Evolutionary conservation across 2,797 vertebrate species (phyloP).

Genomic region (Tadarida brasiliensis): DNA sequence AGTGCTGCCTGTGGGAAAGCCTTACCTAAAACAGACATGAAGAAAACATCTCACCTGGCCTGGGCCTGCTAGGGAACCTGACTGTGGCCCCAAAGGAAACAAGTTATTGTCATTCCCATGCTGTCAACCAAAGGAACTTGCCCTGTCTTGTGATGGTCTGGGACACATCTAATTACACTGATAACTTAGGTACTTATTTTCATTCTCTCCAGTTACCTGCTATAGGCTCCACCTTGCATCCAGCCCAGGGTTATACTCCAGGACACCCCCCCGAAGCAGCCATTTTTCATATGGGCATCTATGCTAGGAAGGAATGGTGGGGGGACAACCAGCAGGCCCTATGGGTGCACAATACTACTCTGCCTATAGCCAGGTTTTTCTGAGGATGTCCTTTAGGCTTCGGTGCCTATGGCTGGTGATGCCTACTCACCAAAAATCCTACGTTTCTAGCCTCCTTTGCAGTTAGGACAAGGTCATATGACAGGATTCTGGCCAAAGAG

Average conservation of each 20-base stretch:
- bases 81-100: neutral
- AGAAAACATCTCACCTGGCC: neutral
- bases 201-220: neutral
- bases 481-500: neutral
- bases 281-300: neutral
- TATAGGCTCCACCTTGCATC: neutral
- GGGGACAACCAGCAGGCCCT: neutral
- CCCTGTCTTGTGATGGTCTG: neutral
- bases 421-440: neutral
- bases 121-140: neutral
- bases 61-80: neutral
- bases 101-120: neutral
- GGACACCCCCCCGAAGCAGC: neutral
- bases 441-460: neutral
- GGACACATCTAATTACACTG: neutral
- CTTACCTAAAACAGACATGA: neutral
- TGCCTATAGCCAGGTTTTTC: neutral
- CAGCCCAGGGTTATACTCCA: neutral
- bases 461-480: neutral
- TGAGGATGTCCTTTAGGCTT: neutral
- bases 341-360: neutral
- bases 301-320: neutral
- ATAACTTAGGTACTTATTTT: neutral
- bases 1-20: neutral
- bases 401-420: neutral